Evolutionary conservation across 2,888 invertebrate genomes (phyloP).

Genomic region (Cantharis flavilabris): DNA sequence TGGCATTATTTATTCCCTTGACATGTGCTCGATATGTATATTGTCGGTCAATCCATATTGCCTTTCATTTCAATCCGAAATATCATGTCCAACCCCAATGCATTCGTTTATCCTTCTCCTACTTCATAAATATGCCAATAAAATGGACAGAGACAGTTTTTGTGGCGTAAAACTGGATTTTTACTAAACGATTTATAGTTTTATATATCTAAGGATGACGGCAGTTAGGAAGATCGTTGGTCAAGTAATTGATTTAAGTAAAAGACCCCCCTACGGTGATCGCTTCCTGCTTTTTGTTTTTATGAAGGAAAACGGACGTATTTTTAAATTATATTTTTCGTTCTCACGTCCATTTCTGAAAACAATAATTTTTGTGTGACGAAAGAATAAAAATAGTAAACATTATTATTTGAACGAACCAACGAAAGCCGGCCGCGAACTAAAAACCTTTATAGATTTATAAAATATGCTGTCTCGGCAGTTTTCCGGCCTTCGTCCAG

Average conservation of each 20-base stretch:
- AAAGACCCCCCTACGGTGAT: slow-evolving; percentile 30
- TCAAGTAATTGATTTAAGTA: slow-evolving; percentile 49
- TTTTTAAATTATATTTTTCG: not conserved
- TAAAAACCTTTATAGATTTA: slow-evolving; percentile 42
- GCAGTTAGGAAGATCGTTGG: slow-evolving; percentile 46
- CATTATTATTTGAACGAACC: not conserved
- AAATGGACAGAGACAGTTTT: slow-evolving; percentile 44
- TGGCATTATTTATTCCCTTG: slow-evolving; percentile 55
- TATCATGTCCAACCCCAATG: slow-evolving; percentile 28
- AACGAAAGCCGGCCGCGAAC: slow-evolving; percentile 16
- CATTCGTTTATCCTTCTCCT: slow-evolving; percentile 44
- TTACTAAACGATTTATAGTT: slow-evolving; percentile 52
- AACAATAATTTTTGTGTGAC: not conserved
- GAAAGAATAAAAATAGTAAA: not conserved
- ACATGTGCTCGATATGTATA: slow-evolving; percentile 56
- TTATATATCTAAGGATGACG: slow-evolving; percentile 45
- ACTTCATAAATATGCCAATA: slow-evolving; percentile 51
- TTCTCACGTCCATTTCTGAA: not conserved
- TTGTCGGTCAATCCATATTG: slow-evolving; percentile 55
- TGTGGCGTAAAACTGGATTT: slow-evolving; percentile 38
- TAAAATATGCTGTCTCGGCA: slow-evolving; percentile 43
- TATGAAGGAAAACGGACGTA: slow-evolving; percentile 9
- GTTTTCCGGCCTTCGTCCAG: slow-evolving; percentile 38
- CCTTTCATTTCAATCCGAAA: slow-evolving; percentile 42
- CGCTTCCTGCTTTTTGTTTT: slow-evolving; percentile 24